These are phyloP conservation scores for Hetaerina americana DNA, from an alignment of 1,140 invertebrate genomes.

Conservation along the genomic window DNA sequence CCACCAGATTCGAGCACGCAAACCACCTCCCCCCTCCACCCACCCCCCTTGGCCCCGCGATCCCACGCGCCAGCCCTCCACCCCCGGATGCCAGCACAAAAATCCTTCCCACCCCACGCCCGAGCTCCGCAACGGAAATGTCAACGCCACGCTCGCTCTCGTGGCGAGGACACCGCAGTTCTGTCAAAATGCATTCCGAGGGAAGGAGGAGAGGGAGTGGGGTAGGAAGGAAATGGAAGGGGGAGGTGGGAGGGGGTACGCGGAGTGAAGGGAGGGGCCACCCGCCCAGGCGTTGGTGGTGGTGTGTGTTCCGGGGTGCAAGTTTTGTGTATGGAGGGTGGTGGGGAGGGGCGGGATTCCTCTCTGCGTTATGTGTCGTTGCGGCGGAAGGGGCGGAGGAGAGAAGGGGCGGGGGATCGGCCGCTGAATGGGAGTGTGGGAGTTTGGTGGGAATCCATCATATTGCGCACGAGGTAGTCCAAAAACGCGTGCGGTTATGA, in stretches of 20 bases:
- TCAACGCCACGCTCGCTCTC: neutral
- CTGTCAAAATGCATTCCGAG: neutral
- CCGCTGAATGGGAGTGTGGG: neutral
- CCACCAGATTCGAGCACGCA: too few relatives aligned
- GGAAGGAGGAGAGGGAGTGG: neutral
- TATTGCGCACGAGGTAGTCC: neutral
- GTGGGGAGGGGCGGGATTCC: too few relatives aligned
- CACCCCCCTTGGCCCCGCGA: too few relatives aligned
- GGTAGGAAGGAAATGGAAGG: too few relatives aligned
- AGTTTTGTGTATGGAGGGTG: too few relatives aligned
- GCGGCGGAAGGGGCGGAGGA: neutral
- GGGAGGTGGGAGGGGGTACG: neutral
- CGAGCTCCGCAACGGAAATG: neutral
- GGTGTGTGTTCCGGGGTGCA: too few relatives aligned
- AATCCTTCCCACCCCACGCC: neutral
- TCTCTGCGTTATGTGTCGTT: too few relatives aligned
- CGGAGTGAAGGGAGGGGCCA: neutral
- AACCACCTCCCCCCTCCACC: too few relatives aligned
- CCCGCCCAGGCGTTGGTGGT: too few relatives aligned
- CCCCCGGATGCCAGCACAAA: neutral
- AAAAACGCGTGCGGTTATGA: neutral
- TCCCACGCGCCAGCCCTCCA: neutral
- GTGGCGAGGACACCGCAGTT: neutral
- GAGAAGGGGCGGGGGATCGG: neutral
- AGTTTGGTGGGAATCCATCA: neutral